Base-by-base conservation (phyloP, 2,888 invertebrate genomes). In the Drosophila siamana region DNA sequence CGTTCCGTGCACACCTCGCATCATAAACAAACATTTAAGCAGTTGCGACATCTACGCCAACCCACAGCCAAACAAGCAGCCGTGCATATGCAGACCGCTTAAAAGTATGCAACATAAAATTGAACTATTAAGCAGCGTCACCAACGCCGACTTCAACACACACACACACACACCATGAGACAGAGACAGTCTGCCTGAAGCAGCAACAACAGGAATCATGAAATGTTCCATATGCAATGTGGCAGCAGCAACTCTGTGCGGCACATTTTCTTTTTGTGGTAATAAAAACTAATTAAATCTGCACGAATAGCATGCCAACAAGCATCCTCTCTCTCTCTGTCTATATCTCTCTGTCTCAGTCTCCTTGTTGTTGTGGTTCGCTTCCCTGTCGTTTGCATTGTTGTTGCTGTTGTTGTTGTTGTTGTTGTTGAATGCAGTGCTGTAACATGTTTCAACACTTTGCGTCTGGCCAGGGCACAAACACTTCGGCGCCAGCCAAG, bases 391-490 rank as follows among this genome's bases (percentile, higher is more conserved):
- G n/a, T n/a, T n/a, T n/a, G n/a, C n/a, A n/a, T n/a, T n/a, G n/a
- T n/a, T n/a, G n/a, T n/a, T n/a, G n/a, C n/a, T 38, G 38, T 16
- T 38, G 44, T 2, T 44, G 11, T 26, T 60, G 28, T 15, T 50
- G 5, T 4, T 51, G 22, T 46, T 48, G 50, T 16, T 47, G 51
- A 16, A 16, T 43, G 41, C 55, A 59, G 59, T 50, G 74, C 15
- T 68, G 79, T 75, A 84, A 84, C 84, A 84, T 84, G 84, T 78
- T 86, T 84, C 81, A 84, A 86, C 84, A 84, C 84, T 84, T 84
- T 86, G 70, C 84, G 59, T 85, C 74, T 74, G 43, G 60, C 55
- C 52, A 51, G 38, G 19, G 48, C 67, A 63, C 77, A 69, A 74
- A 70, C 57, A 69, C 59, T 61, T 16, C 33, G 38, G 16, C 48